Percentiles rank a stretch among this genome's conserved stretches.
These are phyloP conservation scores for Gopherus flavomarginatus DNA, from an alignment of 2,113 vertebrate genomes.

Conservation along the genomic window DNA sequence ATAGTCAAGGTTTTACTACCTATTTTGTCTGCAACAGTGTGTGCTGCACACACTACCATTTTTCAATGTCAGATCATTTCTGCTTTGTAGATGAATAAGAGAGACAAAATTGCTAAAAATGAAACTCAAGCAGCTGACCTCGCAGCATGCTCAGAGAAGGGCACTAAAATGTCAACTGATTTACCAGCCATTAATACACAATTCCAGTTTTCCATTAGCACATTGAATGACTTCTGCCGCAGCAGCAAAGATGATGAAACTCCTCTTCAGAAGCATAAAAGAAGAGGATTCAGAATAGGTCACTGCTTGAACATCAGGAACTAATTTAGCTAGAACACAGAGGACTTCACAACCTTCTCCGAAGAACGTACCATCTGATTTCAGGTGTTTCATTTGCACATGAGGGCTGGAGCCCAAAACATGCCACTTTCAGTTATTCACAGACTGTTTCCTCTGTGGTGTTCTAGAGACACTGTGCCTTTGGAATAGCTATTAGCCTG, in stretches of 20 bases:
- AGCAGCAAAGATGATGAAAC: slow-evolving; percentile 15
- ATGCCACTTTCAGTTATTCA: background rate
- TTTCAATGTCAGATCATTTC: slow-evolving; percentile 33
- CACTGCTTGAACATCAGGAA: background rate
- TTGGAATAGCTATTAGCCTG: background rate
- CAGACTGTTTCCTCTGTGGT: background rate
- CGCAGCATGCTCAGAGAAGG: background rate
- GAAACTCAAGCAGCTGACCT: slow-evolving; percentile 18
- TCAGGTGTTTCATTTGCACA: background rate
- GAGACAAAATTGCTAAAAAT: slow-evolving; percentile 34
- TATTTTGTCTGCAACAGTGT: background rate
- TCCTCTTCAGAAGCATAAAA: slow-evolving; percentile 44
- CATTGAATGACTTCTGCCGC: background rate
- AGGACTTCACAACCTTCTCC: slow-evolving; percentile 16
- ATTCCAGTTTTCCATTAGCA: slow-evolving; percentile 66
- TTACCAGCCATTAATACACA: slow-evolving; percentile 35
- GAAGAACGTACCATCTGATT: background rate
- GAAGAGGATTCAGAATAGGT: slow-evolving; percentile 8
- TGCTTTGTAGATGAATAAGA: slow-evolving; percentile 54
- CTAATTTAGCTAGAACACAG: slow-evolving; percentile 53
- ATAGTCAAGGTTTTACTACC: background rate
- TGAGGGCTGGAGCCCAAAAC: background rate
- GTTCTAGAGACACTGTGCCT: background rate
- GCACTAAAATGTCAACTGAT: slow-evolving; percentile 37
- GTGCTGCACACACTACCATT: background rate